Percentiles rank a stretch among this genome's conserved stretches.
Evolutionary conservation across 2,797 vertebrate genomes (phyloP).

Genomic region (Parauchenoglanis punctatus): DNA sequence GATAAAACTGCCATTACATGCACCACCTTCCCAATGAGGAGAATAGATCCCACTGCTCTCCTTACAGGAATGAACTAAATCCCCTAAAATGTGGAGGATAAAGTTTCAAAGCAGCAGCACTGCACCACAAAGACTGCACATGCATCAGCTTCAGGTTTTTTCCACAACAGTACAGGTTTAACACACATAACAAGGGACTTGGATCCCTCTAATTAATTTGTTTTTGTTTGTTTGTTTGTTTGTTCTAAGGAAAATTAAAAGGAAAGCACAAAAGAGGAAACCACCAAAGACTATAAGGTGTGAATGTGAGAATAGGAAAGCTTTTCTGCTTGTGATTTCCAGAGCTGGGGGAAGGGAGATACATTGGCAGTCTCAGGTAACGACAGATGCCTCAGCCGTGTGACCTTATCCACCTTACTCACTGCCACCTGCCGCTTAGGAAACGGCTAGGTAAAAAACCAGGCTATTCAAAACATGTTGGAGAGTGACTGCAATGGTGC

Average conservation of each 20-base stretch:
- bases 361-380: constrained; percentile 70
- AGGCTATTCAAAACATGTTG: constrained; percentile 64
- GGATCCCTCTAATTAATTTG: constrained; percentile 17
- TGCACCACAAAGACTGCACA: constrained; percentile 61
- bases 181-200: constrained; percentile 42
- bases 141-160: constrained; percentile 64
- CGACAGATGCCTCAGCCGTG: constrained; percentile 63
- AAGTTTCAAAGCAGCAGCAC: constrained; percentile 82
- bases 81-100: constrained; percentile 63
- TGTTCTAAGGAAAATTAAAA: constrained; percentile 48
- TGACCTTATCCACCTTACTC: constrained; percentile 54
- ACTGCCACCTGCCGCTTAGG: constrained; percentile 58
- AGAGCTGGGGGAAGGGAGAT: constrained; percentile 57
- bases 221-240: not conserved
- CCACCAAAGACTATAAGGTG: constrained; percentile 71
- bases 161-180: constrained; percentile 50
- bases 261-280: constrained; percentile 70
- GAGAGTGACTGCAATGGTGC: constrained; percentile 54
- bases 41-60: constrained; percentile 55
- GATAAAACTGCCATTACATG: constrained; percentile 46
- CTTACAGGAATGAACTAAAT: constrained; percentile 58
- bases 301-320: constrained; percentile 67
- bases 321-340: constrained; percentile 36
- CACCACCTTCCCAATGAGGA: constrained; percentile 60
- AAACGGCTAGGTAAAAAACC: constrained; percentile 72